Conservation (phyloP, 2,113 vertebrate species). For the Brachyistius frenatus region DNA sequence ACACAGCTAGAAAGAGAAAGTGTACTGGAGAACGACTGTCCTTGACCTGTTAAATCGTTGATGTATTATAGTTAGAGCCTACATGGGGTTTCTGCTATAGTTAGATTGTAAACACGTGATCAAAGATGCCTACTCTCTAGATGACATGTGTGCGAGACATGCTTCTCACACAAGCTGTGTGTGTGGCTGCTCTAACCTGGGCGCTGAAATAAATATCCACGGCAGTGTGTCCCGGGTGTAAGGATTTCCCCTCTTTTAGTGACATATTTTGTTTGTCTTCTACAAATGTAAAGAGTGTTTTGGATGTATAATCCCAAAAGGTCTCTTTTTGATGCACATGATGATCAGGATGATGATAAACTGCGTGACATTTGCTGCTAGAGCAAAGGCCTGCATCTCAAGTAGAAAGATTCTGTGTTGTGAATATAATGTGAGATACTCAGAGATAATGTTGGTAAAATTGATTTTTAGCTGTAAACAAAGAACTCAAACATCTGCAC, state of each 20-base stretch:
- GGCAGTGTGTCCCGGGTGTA: background rate
- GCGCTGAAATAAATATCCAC: no score
- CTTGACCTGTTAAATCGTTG: no score
- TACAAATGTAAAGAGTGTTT: constrained; percentile 16
- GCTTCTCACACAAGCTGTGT: background rate
- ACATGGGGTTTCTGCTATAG: no score
- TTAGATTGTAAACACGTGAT: no score
- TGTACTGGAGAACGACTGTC: no score
- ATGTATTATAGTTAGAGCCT: no score
- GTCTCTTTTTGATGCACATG: constrained; percentile 39
- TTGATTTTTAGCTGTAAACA: constrained; percentile 6
- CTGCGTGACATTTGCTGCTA: constrained; percentile 29
- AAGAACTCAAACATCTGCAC: constrained; percentile 5
- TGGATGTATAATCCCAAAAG: constrained; percentile 29
- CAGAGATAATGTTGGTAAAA: background rate
- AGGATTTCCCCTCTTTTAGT: constrained; percentile 12
- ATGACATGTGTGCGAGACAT: no score
- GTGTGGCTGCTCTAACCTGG: background rate
- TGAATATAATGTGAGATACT: constrained; percentile 25
- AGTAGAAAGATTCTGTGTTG: constrained; percentile 32
- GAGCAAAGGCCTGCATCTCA: constrained; percentile 48
- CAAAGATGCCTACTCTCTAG: no score
- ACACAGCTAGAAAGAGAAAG: no score
- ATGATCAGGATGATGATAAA: constrained; percentile 29
- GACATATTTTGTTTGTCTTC: constrained; percentile 31